phyloP scores from a whole-genome alignment of 2,888 invertebrate species.

The Drosophila demipolita region DNA sequence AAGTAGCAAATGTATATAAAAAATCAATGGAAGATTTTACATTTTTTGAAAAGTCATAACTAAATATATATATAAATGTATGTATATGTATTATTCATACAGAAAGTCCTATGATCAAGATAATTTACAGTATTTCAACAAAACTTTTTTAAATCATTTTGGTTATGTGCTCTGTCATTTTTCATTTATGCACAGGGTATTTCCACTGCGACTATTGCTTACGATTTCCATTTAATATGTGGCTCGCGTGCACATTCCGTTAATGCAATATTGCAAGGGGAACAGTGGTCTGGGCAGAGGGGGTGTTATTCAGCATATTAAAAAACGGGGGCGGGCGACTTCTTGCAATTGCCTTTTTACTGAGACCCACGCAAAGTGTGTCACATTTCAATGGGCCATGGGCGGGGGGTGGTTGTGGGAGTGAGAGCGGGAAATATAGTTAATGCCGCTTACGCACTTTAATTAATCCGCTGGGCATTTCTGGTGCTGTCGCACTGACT shows the following conservation, averaged over 20 bases:
- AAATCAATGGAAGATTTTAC: neutral
- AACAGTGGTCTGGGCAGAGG: neutral
- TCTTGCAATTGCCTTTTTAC: slow-evolving; percentile 41
- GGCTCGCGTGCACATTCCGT: slow-evolving; percentile 25
- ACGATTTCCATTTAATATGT: neutral
- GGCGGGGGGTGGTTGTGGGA: neutral
- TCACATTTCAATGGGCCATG: slow-evolving; percentile 28
- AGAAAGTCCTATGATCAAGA: neutral
- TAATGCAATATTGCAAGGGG: slow-evolving; percentile 5
- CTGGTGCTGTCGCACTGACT: slow-evolving; percentile 34
- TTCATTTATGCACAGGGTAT: slow-evolving; percentile 6
- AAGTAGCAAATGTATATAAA: neutral
- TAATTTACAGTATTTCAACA: neutral
- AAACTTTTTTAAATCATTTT: neutral
- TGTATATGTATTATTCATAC: too few relatives aligned
- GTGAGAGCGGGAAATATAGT: neutral
- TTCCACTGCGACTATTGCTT: neutral
- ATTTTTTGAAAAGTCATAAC: too few relatives aligned
- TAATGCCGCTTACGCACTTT: slow-evolving; percentile 25
- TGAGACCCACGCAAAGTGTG: slow-evolving; percentile 32
- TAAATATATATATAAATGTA: too few relatives aligned
- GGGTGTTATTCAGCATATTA: neutral
- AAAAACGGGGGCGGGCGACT: neutral
- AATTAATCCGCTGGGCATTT: slow-evolving; percentile 44
- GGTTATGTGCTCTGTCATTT: neutral